phyloP scores from a whole-genome alignment of 1,140 invertebrate species.

The Pollicipes pollicipes region DNA sequence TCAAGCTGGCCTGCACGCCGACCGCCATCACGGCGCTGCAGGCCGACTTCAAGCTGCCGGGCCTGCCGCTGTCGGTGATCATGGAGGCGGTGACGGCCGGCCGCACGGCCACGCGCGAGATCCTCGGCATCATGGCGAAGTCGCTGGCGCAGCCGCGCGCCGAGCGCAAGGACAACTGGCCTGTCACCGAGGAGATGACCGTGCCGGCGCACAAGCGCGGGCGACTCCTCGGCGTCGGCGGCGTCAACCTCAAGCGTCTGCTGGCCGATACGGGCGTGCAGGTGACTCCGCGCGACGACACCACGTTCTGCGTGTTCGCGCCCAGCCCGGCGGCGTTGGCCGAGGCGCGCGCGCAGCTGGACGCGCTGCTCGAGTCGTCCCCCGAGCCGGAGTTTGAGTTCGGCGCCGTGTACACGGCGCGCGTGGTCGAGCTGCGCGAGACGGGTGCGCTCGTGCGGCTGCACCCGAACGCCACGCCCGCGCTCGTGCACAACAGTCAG shows the following conservation, averaged over 20 bases:
- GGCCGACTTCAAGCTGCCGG: conserved; percentile 81
- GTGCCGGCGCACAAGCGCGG: conserved; percentile 62
- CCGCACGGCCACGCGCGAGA: conserved; percentile 49
- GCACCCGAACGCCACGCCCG: conserved; percentile 63
- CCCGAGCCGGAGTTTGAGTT: conserved; percentile 63
- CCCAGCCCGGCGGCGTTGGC: conserved; percentile 70
- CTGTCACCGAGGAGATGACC: conserved; percentile 60
- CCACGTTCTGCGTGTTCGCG: conserved; percentile 53
- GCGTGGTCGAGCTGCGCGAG: conserved; percentile 73
- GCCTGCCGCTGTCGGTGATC: conserved; percentile 69
- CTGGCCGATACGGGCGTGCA: conserved; percentile 70
- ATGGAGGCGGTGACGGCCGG: conserved; percentile 65
- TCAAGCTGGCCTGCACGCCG: conserved; percentile 87
- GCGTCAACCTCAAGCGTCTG: conserved; percentile 68
- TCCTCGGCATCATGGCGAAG: conserved; percentile 61
- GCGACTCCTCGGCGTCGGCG: conserved; percentile 66
- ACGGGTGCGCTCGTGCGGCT: conserved; percentile 77
- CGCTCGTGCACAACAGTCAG: conserved; percentile 77
- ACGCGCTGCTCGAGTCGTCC: conserved; percentile 33
- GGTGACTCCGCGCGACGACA: conserved; percentile 28
- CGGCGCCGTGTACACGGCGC: conserved; percentile 78
- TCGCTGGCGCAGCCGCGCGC: conserved; percentile 21
- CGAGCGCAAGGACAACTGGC: conserved; percentile 53
- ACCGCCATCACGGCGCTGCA: conserved; percentile 86
- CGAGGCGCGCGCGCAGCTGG: conserved; percentile 70